A percentile compares a stretch with the other conserved stretches of the same genome.
Evolutionary conservation across 2,888 invertebrate species (phyloP).

Genomic region (Melanargia galathea): DNA sequence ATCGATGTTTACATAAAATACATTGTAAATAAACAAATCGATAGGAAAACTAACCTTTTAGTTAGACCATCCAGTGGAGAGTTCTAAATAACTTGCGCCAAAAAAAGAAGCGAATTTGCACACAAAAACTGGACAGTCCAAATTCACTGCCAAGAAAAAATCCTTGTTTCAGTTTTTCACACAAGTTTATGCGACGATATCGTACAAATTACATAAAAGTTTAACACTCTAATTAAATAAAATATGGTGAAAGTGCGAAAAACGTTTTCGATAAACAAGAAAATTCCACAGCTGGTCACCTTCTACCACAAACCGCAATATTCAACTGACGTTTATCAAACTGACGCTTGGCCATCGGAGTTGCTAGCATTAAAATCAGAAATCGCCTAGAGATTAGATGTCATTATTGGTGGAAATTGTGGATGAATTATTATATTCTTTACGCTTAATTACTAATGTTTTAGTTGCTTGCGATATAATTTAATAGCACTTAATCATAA

Average conservation of each 20-base stretch:
- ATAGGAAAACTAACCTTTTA: constrained; percentile 57
- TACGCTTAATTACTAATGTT: no score
- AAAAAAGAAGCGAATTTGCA: constrained; percentile 56
- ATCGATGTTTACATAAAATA: constrained; percentile 39
- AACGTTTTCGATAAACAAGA: constrained; percentile 49
- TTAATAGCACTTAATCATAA: neutral
- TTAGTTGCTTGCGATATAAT: no score
- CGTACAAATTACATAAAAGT: constrained; percentile 39
- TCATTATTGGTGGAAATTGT: neutral
- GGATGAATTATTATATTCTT: no score
- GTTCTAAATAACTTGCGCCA: constrained; percentile 55
- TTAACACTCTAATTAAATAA: constrained; percentile 4
- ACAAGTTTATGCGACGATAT: constrained; percentile 45
- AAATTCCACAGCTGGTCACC: constrained; percentile 48
- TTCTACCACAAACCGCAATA: constrained; percentile 64
- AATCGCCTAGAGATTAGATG: neutral
- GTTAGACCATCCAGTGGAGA: constrained; percentile 46
- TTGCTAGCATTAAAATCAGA: constrained; percentile 22
- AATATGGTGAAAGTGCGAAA: constrained; percentile 64
- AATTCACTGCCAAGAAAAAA: constrained; percentile 51
- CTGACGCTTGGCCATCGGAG: constrained; percentile 8
- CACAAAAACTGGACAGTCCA: constrained; percentile 61
- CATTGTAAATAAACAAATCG: constrained; percentile 30
- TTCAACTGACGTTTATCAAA: constrained; percentile 58
- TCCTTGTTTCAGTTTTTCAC: neutral